Conservation (phyloP, 2,797 vertebrate species). For the Orientallactaga sibirica region DNA sequence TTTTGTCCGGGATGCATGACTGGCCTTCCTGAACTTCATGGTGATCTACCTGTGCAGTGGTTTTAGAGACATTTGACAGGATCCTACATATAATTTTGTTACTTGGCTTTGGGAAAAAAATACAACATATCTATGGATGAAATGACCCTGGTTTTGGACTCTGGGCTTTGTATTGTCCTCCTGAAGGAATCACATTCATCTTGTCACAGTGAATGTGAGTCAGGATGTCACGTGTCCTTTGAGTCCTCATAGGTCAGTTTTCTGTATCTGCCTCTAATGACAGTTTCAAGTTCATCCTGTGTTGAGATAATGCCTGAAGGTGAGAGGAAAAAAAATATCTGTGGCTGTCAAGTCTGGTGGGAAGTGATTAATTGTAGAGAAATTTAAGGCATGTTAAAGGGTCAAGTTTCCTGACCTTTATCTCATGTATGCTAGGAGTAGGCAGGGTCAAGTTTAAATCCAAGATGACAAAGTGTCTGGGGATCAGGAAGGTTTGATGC, state of each 20-base stretch:
- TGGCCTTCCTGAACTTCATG: neutral
- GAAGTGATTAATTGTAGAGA: conserved; percentile 53
- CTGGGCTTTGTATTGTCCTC: neutral
- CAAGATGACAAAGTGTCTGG: conserved; percentile 54
- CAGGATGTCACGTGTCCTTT: neutral
- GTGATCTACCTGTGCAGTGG: neutral
- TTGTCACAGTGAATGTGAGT: fast-evolving
- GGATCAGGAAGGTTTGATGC: conserved; percentile 27
- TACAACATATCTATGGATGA: neutral
- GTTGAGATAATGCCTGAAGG: conserved; percentile 60
- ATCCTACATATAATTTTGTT: neutral
- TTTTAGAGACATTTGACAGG: neutral
- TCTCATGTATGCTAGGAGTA: neutral
- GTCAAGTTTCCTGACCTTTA: conserved; percentile 31
- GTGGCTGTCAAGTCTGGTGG: conserved; percentile 31
- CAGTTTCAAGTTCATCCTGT: conserved; percentile 51
- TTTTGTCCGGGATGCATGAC: neutral
- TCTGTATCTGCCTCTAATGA: neutral
- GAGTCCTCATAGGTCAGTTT: neutral
- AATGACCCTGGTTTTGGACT: neutral
- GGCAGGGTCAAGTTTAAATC: conserved; percentile 67
- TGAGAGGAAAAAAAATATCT: conserved; percentile 27
- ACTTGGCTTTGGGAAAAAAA: neutral
- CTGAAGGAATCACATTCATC: neutral
- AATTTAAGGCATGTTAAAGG: neutral